Percentiles rank a stretch among this genome's conserved stretches.
These are phyloP conservation scores for Heliconius congener DNA, from an alignment of 1,140 invertebrate species.

Conservation along the genomic window DNA sequence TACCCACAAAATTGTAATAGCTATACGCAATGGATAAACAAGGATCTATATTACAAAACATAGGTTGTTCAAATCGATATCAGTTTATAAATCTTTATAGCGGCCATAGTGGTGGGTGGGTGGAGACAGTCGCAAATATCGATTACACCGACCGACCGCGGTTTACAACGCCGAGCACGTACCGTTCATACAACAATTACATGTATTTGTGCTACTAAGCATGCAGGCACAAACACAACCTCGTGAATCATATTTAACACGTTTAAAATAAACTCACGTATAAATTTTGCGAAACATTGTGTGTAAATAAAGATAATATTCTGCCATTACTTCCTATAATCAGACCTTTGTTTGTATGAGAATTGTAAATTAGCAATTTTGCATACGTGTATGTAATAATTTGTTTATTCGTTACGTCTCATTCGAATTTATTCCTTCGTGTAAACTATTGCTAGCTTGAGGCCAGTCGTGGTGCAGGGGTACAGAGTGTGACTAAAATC, in stretches of 20 bases:
- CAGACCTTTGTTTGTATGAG: conserved; percentile 11
- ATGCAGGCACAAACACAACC: conserved; percentile 26
- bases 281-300: conserved; percentile 18
- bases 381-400: background rate
- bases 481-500: too few species aligned
- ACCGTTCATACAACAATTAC: conserved; percentile 45
- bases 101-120: conserved; percentile 23
- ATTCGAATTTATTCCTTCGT: background rate
- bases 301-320: conserved; percentile 11
- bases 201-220: conserved; percentile 42
- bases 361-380: conserved; percentile 11
- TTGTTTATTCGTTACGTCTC: background rate
- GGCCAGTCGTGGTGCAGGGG: too few species aligned
- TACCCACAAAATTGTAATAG: background rate
- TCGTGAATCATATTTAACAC: conserved; percentile 40
- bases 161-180: conserved; percentile 45
- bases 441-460: background rate
- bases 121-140: conserved; percentile 60
- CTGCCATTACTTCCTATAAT: conserved; percentile 3
- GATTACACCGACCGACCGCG: conserved; percentile 35
- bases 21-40: background rate
- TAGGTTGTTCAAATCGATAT: conserved; percentile 19
- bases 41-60: background rate
- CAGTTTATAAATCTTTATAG: conserved; percentile 18
- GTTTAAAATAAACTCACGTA: conserved; percentile 34